Conservation (phyloP, 2,113 vertebrate species). For the Natator depressus region DNA sequence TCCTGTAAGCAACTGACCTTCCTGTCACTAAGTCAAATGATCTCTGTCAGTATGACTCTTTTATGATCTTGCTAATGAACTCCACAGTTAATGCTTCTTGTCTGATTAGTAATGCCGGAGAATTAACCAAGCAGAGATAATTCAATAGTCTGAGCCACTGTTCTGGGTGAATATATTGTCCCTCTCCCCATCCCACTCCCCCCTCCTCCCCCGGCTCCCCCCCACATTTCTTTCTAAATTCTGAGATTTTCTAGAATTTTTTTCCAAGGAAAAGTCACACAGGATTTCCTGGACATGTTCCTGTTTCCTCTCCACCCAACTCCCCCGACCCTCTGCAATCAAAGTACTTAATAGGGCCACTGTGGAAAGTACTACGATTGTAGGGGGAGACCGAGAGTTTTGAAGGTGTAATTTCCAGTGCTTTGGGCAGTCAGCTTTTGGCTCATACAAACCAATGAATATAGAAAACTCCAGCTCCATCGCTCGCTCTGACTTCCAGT, state of each 20-base stretch:
- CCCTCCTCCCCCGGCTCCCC: neutral
- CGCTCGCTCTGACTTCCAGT: neutral
- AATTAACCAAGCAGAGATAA: slow-evolving; percentile 68
- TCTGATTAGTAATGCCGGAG: slow-evolving; percentile 68
- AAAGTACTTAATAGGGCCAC: neutral
- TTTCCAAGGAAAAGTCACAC: neutral
- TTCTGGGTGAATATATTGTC: slow-evolving; percentile 50
- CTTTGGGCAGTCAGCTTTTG: neutral
- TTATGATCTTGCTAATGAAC: slow-evolving; percentile 69
- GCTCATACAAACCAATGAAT: neutral
- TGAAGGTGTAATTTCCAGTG: neutral
- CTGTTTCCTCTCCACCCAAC: neutral
- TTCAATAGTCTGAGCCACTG: slow-evolving; percentile 55
- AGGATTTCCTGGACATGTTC: neutral
- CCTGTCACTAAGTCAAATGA: neutral
- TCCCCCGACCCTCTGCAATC: neutral
- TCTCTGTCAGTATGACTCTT: slow-evolving; percentile 59
- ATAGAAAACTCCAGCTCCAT: accelerated
- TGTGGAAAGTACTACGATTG: neutral
- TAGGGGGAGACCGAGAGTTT: neutral
- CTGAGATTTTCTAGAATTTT: neutral
- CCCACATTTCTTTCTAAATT: neutral
- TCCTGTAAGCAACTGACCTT: slow-evolving; percentile 47
- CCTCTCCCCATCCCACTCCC: neutral
- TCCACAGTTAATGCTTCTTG: slow-evolving; percentile 65